phyloP scores from a whole-genome alignment of 2,797 vertebrate species.

The Eupleurogrammus muticus region DNA sequence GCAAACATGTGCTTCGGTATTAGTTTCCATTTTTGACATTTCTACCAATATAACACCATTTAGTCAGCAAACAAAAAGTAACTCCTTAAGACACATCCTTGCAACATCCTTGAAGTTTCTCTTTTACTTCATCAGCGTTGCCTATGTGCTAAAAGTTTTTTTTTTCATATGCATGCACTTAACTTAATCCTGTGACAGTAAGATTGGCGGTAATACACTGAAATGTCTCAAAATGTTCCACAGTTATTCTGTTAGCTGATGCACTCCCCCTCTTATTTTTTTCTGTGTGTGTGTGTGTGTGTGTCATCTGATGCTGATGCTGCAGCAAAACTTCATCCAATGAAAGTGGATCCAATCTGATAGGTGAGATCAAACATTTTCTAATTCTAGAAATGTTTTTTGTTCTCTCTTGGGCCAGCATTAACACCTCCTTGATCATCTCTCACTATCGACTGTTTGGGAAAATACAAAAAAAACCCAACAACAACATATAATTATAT shows the following conservation, averaged over 20 bases:
- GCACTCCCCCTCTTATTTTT: conserved; percentile 31
- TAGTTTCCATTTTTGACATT: conserved; percentile 4
- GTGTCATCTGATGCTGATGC: conserved; percentile 22
- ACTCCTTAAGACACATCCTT: neutral
- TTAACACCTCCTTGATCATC: conserved; percentile 59
- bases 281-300: too few species aligned
- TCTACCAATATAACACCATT: conserved; percentile 6
- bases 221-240: neutral
- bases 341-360: conserved; percentile 47
- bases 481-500: conserved; percentile 14
- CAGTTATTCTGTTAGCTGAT: conserved; percentile 8
- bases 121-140: neutral
- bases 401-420: conserved; percentile 43
- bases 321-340: conserved; percentile 12
- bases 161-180: neutral
- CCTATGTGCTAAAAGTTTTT: neutral
- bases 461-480: conserved; percentile 27
- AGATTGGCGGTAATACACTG: neutral
- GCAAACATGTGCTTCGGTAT: neutral
- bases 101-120: neutral
- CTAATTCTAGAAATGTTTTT: conserved; percentile 58
- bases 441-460: conserved; percentile 26
- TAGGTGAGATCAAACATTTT: conserved; percentile 49
- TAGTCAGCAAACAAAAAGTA: neutral
- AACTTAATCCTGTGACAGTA: neutral